Percentiles rank a stretch among this genome's conserved stretches.
phyloP scores from a whole-genome alignment of 1,140 invertebrate species.

The Cheumatopsyche charites region DNA sequence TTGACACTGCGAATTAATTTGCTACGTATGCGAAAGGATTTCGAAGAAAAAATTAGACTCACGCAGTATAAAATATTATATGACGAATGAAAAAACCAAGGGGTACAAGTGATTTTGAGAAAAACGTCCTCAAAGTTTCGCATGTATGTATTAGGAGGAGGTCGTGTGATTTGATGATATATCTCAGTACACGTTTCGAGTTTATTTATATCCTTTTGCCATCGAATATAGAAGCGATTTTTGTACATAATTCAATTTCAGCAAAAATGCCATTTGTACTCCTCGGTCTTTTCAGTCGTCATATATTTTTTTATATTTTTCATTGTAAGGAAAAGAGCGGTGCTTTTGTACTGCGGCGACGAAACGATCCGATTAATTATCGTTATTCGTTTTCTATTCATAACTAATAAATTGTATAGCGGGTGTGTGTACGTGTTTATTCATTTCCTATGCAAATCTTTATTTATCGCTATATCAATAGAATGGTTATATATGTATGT shows the following conservation, averaged over 20 bases:
- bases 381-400: slow-evolving; percentile 20
- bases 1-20: slow-evolving; percentile 38
- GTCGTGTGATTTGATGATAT: too few relatives aligned
- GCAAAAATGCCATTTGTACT: too few relatives aligned
- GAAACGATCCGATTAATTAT: slow-evolving; percentile 26
- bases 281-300: too few relatives aligned
- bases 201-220: too few relatives aligned
- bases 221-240: too few relatives aligned
- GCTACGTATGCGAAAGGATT: slow-evolving; percentile 7
- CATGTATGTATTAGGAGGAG: too few relatives aligned
- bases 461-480: not conserved
- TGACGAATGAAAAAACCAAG: too few relatives aligned
- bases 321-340: not conserved
- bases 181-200: too few relatives aligned
- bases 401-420: slow-evolving; percentile 18
- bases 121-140: too few relatives aligned
- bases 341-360: slow-evolving; percentile 11
- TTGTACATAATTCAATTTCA: too few relatives aligned
- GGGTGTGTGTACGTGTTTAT: not conserved
- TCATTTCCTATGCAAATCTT: slow-evolving; percentile 7
- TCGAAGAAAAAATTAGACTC: not conserved
- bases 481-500: not conserved
- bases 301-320: not conserved
- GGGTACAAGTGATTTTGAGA: too few relatives aligned
- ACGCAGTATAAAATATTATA: too few relatives aligned